Evolutionary conservation across 2,113 vertebrate species (phyloP).

Genomic region (Phalacrocorax carbo): DNA sequence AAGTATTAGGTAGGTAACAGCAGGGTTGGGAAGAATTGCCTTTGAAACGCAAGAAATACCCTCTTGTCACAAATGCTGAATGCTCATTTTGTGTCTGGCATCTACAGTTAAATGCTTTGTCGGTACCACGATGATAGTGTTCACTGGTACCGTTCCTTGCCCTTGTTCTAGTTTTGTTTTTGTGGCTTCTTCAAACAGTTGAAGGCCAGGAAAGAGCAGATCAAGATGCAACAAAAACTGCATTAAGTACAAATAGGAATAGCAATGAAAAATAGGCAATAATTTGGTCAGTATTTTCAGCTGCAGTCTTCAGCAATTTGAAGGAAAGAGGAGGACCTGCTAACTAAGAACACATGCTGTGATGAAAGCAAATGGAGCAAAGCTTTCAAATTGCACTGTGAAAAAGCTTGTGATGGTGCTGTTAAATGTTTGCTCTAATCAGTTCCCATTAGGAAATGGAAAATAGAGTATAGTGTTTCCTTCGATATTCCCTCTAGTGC

Average conservation of each 20-base stretch:
- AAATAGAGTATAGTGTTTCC: neutral
- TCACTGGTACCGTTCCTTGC: neutral
- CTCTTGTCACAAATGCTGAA: neutral
- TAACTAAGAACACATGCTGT: neutral
- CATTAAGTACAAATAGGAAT: neutral
- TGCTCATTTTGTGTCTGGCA: neutral
- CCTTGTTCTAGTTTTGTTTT: neutral
- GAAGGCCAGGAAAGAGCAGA: neutral
- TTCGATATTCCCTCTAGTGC: neutral
- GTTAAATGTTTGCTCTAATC: neutral
- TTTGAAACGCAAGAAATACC: neutral
- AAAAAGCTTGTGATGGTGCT: neutral
- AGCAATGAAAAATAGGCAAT: neutral
- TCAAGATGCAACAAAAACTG: neutral
- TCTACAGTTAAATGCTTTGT: neutral
- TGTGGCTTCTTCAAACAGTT: neutral
- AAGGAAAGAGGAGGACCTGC: neutral
- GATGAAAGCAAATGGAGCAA: neutral
- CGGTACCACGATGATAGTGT: neutral
- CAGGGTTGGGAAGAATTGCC: neutral
- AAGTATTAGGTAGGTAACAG: neutral
- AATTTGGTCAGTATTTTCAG: neutral
- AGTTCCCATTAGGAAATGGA: neutral
- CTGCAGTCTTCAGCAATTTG: neutral
- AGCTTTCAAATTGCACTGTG: neutral